Percentiles rank a stretch among this genome's conserved stretches.
Conservation (phyloP, 2,888 invertebrate species). For the Stratiomys singularior region DNA sequence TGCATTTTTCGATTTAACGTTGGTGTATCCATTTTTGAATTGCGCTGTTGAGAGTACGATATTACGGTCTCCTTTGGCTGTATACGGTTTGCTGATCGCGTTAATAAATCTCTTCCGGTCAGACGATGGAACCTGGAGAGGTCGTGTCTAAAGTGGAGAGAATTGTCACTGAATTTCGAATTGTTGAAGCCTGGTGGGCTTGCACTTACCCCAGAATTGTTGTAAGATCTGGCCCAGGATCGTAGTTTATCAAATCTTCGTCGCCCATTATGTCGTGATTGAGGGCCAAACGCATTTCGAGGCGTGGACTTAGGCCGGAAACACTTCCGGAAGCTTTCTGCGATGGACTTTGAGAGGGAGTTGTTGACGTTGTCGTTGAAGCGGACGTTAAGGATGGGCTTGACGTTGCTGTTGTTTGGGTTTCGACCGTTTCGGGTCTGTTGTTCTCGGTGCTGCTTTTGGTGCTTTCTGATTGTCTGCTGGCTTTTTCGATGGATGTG, state of each 20-base stretch:
- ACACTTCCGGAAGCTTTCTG: slow-evolving; percentile 57
- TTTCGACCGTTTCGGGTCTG: slow-evolving; percentile 55
- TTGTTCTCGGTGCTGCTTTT: slow-evolving; percentile 51
- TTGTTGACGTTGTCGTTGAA: slow-evolving; percentile 61
- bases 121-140: slow-evolving; percentile 67
- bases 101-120: slow-evolving; percentile 66
- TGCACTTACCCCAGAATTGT: slow-evolving; percentile 63
- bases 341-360: slow-evolving; percentile 47
- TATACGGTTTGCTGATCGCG: slow-evolving; percentile 64
- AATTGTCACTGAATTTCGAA: neutral
- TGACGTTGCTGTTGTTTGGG: slow-evolving; percentile 58
- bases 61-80: slow-evolving; percentile 66
- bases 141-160: slow-evolving; percentile 61
- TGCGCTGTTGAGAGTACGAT: slow-evolving; percentile 67
- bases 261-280: slow-evolving; percentile 69
- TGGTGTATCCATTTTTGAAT: slow-evolving; percentile 67
- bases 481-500: slow-evolving; percentile 35
- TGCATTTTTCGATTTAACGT: slow-evolving; percentile 65
- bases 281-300: slow-evolving; percentile 74
- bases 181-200: neutral
- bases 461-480: slow-evolving; percentile 54
- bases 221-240: slow-evolving; percentile 66
- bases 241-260: slow-evolving; percentile 67
- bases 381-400: slow-evolving; percentile 58
- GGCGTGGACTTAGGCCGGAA: slow-evolving; percentile 71